A percentile compares a stretch with the other conserved stretches of the same genome.
These are phyloP conservation scores for Subacronicta megacephala DNA, from an alignment of 2,888 invertebrate species.

Conservation along the genomic window DNA sequence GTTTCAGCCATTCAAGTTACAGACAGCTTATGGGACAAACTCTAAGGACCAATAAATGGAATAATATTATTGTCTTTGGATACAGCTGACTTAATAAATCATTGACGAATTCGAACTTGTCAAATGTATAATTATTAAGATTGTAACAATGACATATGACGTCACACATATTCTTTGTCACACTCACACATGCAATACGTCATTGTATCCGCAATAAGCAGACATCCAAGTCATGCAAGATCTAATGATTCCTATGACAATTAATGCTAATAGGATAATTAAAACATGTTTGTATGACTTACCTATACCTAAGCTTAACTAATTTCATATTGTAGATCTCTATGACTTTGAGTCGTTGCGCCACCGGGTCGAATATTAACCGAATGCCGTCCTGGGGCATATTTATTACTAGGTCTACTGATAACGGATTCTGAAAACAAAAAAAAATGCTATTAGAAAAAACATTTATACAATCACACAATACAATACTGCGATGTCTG, in stretches of 20 bases:
- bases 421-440: slow-evolving; percentile 95
- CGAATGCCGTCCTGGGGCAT: slow-evolving; percentile 98
- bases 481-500: no score
- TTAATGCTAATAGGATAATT: slow-evolving; percentile 8
- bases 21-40: no score
- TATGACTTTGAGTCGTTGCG: slow-evolving; percentile 98
- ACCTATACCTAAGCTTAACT: slow-evolving; percentile 99
- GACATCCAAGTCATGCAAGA: not conserved
- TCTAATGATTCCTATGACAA: slow-evolving; percentile 9
- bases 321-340: slow-evolving; percentile 99
- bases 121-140: no score
- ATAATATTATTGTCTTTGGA: no score
- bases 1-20: no score
- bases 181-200: not conserved
- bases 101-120: not conserved
- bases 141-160: not conserved
- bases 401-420: slow-evolving; percentile 98
- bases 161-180: not conserved
- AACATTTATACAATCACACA: no score
- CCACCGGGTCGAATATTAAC: slow-evolving; percentile 98
- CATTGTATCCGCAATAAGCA: not conserved
- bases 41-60: no score
- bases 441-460: slow-evolving; percentile 41
- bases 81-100: not conserved
- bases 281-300: slow-evolving; percentile 69